Evolutionary conservation across 2,888 invertebrate genomes (phyloP).

Genomic region (Agriotes lineatus): DNA sequence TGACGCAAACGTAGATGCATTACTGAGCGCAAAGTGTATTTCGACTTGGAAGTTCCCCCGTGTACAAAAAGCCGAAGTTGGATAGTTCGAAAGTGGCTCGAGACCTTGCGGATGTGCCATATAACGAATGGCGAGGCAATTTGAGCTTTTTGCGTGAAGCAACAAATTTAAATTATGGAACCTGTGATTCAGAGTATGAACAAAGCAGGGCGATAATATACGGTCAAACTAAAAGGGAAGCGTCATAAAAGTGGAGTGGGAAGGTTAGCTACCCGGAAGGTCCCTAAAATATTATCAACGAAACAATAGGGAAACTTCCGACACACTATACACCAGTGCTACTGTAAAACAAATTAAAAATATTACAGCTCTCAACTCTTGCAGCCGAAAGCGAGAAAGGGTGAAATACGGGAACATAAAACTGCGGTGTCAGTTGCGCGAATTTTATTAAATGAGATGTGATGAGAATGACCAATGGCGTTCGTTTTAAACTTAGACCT

Average conservation of each 20-base stretch:
- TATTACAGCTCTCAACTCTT: conserved; percentile 56
- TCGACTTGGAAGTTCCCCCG: conserved; percentile 15
- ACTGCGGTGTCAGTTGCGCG: conserved; percentile 57
- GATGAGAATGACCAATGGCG: conserved; percentile 53
- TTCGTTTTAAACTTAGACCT: conserved; percentile 46
- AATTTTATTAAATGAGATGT: conserved; percentile 60
- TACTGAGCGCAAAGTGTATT: conserved; percentile 15
- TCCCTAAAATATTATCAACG: conserved; percentile 63
- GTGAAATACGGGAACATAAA: conserved; percentile 57
- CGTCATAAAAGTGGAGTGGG: conserved; percentile 58
- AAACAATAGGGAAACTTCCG: conserved; percentile 64
- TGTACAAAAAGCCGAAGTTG: conserved; percentile 17
- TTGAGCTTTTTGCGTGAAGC: conserved; percentile 42
- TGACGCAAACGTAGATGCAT: conserved; percentile 39
- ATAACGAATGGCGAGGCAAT: conserved; percentile 37
- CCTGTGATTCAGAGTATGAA: conserved; percentile 59
- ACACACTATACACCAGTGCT: conserved; percentile 60
- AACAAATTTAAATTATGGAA: conserved; percentile 56
- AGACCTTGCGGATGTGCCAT: conserved; percentile 7
- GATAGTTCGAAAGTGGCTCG: conserved; percentile 22
- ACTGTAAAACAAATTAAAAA: conserved; percentile 64
- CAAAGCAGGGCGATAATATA: conserved; percentile 58
- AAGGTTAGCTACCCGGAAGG: conserved; percentile 60
- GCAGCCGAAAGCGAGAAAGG: conserved; percentile 53
- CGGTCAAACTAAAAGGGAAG: conserved; percentile 60